Evolutionary conservation across 2,797 vertebrate genomes (phyloP), one percentile per base, ranked within the genome.

Genomic region (Enoplosus armatus): DNA sequence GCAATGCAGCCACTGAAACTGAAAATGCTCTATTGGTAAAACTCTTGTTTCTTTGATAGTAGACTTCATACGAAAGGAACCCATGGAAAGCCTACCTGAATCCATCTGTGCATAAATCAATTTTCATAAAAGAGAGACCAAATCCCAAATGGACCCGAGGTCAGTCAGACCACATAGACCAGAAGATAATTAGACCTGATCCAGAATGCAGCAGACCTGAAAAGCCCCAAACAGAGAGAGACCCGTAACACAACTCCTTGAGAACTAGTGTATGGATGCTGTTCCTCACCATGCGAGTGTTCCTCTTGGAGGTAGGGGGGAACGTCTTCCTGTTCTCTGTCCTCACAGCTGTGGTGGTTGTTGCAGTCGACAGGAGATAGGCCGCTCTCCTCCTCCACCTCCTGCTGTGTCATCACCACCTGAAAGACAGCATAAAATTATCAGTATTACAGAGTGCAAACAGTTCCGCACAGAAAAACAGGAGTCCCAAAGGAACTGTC

Each of bases 271-370:
- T 18, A 33, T 16, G 16, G 9, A 27, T 59, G 31, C 29, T 7
- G 12, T 26, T 33, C n/a, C 87, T 62, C 78, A 93, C 93, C 93
- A 67, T 92, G 82, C 16, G 88, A 75, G n/a, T 89, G 87, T 35
- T 92, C 93, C 58, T 93, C 91, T 8, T 83, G 84, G 26, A 90
- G 80, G 64, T 86, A 89, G 0, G 85, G 87, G n/a, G 88, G 89
- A 10, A 88, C 73, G 24, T 92, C 91, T 18, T 93, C 91, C 29
- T 69, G 39, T 29, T 65, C 69, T n/a, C 12, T 58, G 39, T 82
- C 68, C 26, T 79, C 66, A 68, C 24, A 53, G 62, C 4, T 77
- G 60, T 54, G 48, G 15, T 77, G 58, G 50, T 55, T 82, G 33
- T 76, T 84, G 16, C 33, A 72, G 20, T 90, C 85, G 3, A 55